Conservation (phyloP, 2,797 vertebrate species). For the Gymnodraco acuticeps region DNA sequence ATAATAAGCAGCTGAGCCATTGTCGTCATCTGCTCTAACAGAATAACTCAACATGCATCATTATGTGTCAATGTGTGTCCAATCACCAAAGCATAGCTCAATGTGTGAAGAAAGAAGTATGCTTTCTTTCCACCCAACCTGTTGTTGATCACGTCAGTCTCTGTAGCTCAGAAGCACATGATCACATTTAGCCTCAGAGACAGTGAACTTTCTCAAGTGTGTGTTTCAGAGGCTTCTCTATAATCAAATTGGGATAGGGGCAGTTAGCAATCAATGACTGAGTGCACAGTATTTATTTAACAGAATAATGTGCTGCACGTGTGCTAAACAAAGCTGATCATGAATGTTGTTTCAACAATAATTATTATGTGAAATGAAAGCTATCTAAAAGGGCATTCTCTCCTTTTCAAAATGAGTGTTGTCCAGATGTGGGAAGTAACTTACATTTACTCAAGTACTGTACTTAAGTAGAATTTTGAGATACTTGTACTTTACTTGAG, state of each 20-base stretch:
- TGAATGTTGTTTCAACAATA: not conserved
- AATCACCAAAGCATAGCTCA: not conserved
- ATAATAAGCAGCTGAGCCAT: not conserved
- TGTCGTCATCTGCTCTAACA: not conserved
- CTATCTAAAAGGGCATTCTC: not conserved
- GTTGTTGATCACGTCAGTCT: not conserved
- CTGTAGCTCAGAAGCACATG: slow-evolving; percentile 12
- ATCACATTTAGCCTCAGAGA: slow-evolving; percentile 17
- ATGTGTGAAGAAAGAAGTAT: not conserved
- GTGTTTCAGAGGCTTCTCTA: slow-evolving; percentile 3
- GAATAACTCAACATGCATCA: not conserved
- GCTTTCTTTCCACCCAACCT: not conserved
- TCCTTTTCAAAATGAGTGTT: not conserved
- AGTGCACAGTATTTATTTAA: not conserved
- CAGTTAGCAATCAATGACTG: not conserved
- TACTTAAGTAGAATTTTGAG: too few species aligned
- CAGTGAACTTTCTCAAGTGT: slow-evolving; percentile 6
- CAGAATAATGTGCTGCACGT: slow-evolving; percentile 10
- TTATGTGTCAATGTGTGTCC: slow-evolving; percentile 7
- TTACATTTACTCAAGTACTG: too few species aligned
- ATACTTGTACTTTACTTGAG: too few species aligned
- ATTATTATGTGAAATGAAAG: not conserved
- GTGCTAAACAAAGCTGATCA: not conserved
- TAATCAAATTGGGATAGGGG: slow-evolving; percentile 42
- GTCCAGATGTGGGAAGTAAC: too few species aligned